phyloP scores from a whole-genome alignment of 1,140 invertebrate species.

The Heterodera schachtii region DNA sequence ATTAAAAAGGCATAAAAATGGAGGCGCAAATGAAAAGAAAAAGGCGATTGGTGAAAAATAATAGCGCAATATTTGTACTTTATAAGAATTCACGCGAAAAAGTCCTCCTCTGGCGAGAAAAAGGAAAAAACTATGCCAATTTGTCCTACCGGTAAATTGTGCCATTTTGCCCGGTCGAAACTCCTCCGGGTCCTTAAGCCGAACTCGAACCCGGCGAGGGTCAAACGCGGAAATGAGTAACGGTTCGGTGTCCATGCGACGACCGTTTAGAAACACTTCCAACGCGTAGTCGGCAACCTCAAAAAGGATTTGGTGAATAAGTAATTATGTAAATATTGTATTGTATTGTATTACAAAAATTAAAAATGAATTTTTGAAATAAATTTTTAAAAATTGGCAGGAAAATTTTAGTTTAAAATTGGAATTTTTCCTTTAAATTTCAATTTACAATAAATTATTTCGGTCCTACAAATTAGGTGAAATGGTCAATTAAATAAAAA shows the following conservation, averaged over 20 bases:
- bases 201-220: conserved; percentile 46
- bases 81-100: not conserved
- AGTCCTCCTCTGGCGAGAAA: not conserved
- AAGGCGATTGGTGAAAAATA: too few species aligned
- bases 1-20: not conserved
- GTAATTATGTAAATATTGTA: too few species aligned
- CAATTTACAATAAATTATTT: too few species aligned
- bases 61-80: too few species aligned
- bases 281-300: conserved; percentile 81
- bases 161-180: conserved; percentile 56
- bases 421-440: too few species aligned
- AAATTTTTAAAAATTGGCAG: too few species aligned
- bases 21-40: too few species aligned
- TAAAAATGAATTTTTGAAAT: too few species aligned
- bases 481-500: too few species aligned
- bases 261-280: conserved; percentile 84
- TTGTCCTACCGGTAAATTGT: conserved; percentile 61
- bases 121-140: not conserved
- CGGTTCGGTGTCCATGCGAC: conserved; percentile 82
- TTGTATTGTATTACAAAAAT: too few species aligned
- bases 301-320: conserved; percentile 69
- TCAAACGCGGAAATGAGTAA: conserved; percentile 55
- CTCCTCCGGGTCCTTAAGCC: conserved; percentile 46
- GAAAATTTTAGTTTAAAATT: too few species aligned
- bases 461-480: too few species aligned